Percentiles rank a stretch among this genome's conserved stretches.
phyloP scores from a whole-genome alignment of 2,888 invertebrate genomes.

The Buathra laborator region DNA sequence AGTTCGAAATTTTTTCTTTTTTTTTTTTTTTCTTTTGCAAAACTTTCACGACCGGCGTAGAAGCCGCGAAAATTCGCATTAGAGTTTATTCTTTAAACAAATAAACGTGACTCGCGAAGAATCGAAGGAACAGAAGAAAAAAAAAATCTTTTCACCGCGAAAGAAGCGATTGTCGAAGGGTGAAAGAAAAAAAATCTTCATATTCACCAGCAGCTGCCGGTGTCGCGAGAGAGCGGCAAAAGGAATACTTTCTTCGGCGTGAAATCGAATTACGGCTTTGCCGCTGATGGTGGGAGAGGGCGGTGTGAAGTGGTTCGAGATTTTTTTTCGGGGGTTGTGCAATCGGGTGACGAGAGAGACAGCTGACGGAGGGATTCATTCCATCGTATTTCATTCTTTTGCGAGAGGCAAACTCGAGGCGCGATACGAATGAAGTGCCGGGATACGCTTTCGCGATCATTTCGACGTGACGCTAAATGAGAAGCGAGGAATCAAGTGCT shows the following conservation, averaged over 20 bases:
- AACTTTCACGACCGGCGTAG: constrained; percentile 9
- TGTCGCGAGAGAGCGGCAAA: constrained; percentile 60
- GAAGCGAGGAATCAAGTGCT: constrained; percentile 65
- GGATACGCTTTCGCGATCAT: constrained; percentile 63
- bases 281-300: constrained; percentile 21
- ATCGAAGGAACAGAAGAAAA: background rate
- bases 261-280: constrained; percentile 72
- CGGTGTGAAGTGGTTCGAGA: constrained; percentile 52
- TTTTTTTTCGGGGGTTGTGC: constrained; percentile 58
- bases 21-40: background rate
- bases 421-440: constrained; percentile 74
- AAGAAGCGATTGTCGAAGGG: constrained; percentile 24
- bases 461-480: constrained; percentile 59
- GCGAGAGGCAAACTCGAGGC: background rate
- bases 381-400: constrained; percentile 42
- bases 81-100: constrained; percentile 49
- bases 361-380: constrained; percentile 62
- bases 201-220: constrained; percentile 69
- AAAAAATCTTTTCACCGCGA: constrained; percentile 24
- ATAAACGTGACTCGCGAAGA: constrained; percentile 46
- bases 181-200: constrained; percentile 57
- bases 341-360: constrained; percentile 57
- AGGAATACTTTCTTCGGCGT: constrained; percentile 73
- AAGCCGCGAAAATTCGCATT: constrained; percentile 15
- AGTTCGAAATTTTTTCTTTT: background rate